Evolutionary conservation across 2,113 vertebrate genomes (phyloP).

Genomic region (Fulica atra): DNA sequence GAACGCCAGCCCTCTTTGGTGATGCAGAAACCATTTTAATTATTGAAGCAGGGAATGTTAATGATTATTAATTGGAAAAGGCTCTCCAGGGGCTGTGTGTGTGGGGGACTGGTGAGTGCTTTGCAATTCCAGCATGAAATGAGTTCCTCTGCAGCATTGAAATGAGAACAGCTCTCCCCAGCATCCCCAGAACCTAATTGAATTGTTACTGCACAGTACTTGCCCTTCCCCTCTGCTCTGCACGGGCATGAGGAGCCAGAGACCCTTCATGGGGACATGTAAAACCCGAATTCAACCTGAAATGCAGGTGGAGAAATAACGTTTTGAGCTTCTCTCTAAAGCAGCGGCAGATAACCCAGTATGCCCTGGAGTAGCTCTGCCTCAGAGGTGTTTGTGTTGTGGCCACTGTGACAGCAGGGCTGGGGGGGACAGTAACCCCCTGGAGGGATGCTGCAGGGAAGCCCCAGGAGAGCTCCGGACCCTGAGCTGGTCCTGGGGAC

Average conservation of each 20-base stretch:
- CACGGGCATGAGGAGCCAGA: neutral
- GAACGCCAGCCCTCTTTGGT: constrained; percentile 8
- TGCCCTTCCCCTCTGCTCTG: neutral
- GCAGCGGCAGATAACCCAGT: fast-evolving
- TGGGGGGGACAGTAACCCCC: too few species aligned
- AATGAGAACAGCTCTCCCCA: constrained; percentile 34
- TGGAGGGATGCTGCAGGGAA: neutral
- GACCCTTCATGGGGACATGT: neutral
- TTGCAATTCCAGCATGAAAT: constrained; percentile 61
- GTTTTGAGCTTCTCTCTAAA: neutral
- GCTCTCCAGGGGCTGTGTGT: constrained; percentile 47
- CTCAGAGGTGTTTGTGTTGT: neutral
- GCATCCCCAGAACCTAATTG: constrained; percentile 39
- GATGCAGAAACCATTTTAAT: constrained; percentile 48
- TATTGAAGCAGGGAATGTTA: constrained; percentile 65
- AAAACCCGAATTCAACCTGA: neutral
- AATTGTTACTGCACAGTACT: neutral
- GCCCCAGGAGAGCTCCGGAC: neutral
- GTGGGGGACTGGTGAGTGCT: constrained; percentile 5
- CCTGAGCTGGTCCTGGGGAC: fast-evolving
- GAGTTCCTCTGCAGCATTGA: constrained; percentile 25
- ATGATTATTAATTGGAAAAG: constrained; percentile 68
- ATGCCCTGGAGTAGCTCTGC: neutral
- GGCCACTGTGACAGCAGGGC: neutral
- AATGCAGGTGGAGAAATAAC: neutral